Conservation (phyloP, 2,113 vertebrate genomes). For the Anser cygnoides region DNA sequence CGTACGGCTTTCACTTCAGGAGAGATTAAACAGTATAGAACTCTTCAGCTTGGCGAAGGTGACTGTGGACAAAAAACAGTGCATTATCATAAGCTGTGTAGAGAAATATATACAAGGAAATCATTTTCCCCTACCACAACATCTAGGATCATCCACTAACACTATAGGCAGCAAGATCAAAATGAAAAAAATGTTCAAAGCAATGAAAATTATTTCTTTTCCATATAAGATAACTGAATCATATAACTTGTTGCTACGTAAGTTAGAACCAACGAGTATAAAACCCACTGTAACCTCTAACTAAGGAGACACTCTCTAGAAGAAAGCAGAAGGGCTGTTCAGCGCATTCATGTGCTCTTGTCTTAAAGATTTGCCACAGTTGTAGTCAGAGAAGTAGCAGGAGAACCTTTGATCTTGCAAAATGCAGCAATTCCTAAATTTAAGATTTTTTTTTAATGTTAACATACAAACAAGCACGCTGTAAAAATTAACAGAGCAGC, state of each 20-base stretch:
- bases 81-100: background rate
- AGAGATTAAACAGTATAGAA: background rate
- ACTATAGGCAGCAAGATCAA: background rate
- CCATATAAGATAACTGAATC: background rate
- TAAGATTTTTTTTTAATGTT: background rate
- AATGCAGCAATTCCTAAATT: background rate
- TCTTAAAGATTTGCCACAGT: background rate
- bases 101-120: background rate
- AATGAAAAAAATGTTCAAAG: background rate
- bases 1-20: background rate
- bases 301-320: background rate
- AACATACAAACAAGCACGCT: background rate
- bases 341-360: background rate
- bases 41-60: background rate
- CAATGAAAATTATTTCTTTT: background rate
- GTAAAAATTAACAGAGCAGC: background rate
- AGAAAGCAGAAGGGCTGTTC: background rate
- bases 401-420: background rate
- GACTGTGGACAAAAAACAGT: background rate
- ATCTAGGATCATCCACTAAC: background rate
- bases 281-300: background rate
- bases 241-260: background rate
- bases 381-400: background rate
- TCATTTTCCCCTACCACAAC: background rate
- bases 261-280: background rate